Percentiles rank a stretch among this genome's conserved stretches.
These are phyloP conservation scores for Campoletis raptor DNA, from an alignment of 2,888 invertebrate species.

Conservation along the genomic window DNA sequence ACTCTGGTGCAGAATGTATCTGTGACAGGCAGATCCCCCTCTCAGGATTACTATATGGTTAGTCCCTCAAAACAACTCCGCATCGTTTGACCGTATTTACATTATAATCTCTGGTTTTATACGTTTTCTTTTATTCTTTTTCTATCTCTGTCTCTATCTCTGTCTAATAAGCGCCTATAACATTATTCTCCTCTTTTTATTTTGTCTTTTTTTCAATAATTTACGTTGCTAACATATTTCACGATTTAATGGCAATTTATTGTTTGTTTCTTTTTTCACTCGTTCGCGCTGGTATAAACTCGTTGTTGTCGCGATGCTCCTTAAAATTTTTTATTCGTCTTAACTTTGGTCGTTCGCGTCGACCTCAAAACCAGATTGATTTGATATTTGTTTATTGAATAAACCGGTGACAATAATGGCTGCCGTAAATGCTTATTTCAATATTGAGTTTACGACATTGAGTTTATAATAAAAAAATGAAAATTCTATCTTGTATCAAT, in stretches of 20 bases:
- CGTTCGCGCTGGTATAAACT: not conserved
- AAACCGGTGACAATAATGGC: constrained; percentile 60
- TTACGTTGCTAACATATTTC: constrained; percentile 12
- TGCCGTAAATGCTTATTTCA: constrained; percentile 67
- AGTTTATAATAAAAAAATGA: too few relatives aligned
- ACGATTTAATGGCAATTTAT: constrained; percentile 12
- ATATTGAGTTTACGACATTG: constrained; percentile 35
- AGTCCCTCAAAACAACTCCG: constrained; percentile 84
- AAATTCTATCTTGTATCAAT: too few relatives aligned
- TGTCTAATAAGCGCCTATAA: constrained; percentile 64
- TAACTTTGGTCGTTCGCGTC: constrained; percentile 30
- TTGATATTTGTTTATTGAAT: constrained; percentile 10
- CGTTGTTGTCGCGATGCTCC: constrained; percentile 39
- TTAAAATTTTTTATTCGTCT: constrained; percentile 27
- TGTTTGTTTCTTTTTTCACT: not conserved
- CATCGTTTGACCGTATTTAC: constrained; percentile 85
- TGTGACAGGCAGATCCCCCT: constrained; percentile 85
- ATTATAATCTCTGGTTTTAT: constrained; percentile 82
- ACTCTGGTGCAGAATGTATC: constrained; percentile 85
- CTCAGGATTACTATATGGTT: constrained; percentile 85
- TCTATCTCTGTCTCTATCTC: constrained; percentile 58
- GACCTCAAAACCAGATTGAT: too few relatives aligned
- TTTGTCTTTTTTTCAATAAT: constrained; percentile 42
- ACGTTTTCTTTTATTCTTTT: constrained; percentile 72
- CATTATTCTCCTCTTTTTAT: constrained; percentile 67